phyloP scores from a whole-genome alignment of 2,888 invertebrate genomes.

The Andrena flavipes region DNA sequence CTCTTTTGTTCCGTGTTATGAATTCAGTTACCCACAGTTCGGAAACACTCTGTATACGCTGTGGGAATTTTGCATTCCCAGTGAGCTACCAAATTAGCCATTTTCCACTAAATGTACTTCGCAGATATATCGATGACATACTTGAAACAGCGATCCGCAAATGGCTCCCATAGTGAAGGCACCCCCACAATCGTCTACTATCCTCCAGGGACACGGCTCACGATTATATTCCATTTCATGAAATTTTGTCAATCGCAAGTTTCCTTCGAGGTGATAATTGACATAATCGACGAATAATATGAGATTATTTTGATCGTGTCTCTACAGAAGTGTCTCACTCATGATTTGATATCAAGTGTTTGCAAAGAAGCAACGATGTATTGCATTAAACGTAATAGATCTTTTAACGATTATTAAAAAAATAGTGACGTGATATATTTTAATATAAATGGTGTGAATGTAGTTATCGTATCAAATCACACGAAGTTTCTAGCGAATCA shows the following conservation, averaged over 20 bases:
- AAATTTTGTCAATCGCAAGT: neutral
- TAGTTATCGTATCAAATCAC: neutral
- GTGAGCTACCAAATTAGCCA: too few species aligned
- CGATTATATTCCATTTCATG: constrained; percentile 94
- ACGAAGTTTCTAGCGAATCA: constrained; percentile 19
- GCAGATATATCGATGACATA: constrained; percentile 14
- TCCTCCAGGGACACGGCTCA: constrained; percentile 99
- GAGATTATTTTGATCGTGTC: neutral
- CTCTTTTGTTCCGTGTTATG: too few species aligned
- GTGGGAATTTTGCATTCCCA: too few species aligned
- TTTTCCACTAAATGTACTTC: neutral
- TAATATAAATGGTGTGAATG: constrained; percentile 4
- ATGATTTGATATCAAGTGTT: constrained; percentile 9
- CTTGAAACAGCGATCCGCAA: constrained; percentile 95
- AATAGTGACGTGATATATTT: constrained; percentile 28
- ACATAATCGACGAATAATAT: neutral
- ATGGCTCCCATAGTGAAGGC: constrained; percentile 99
- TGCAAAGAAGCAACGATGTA: neutral
- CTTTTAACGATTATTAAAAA: neutral
- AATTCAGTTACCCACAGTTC: too few species aligned
- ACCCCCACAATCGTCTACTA: constrained; percentile 98
- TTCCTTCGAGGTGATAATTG: neutral
- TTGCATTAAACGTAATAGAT: neutral
- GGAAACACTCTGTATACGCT: too few species aligned
- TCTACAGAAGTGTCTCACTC: neutral